Evolutionary conservation across 2,797 vertebrate species (phyloP), one percentile per base, ranked within the genome.

Genomic region (Characodon lateralis): DNA sequence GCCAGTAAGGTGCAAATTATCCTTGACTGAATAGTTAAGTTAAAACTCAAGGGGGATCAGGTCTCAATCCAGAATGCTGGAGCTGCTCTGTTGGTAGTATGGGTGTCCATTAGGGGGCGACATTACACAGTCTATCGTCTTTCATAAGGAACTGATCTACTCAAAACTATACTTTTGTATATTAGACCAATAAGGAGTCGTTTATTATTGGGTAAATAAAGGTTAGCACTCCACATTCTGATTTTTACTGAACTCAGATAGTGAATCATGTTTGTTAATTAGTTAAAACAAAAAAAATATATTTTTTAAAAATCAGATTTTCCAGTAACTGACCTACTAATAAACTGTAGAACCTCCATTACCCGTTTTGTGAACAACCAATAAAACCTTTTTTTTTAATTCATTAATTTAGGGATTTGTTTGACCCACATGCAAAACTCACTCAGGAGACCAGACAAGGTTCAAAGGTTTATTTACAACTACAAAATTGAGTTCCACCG

Each of bases 31-130:
- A 43, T 58, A 39, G 73, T 63, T 73, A 39, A 43, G 76, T 78
- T 82, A 6, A n/a, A 83, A 87, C 77, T 31, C 73, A 81, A 70
- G n/a, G 22, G 66, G 39, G 20, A 2, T 79, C 50, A 74, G 59
- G 73, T 83, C 46, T 56, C 7, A 14, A 26, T 69, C 75, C 82
- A 78, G 61, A 61, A 13, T 65, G 55, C 31, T 16, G n/a, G 6
- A 53, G 31, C 46, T 70, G 59, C 31, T 48, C 50, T 46, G 46
- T 43, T 35, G 55, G 73, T 46, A 72, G 28, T 0, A 24, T 26
- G 26, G 24, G 1, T 0, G 1, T 53, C 93, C 94, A 93, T 91
- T 85, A 92, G 93, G 77, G 92, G 94, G 92, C 56, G 85, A 84
- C 73, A 85, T 86, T 51, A 85, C 78, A 93, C 83, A 91, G 82